These are phyloP conservation scores for Machaerirhynchus nigripectus DNA, from an alignment of 2,113 vertebrate genomes.

Conservation along the genomic window DNA sequence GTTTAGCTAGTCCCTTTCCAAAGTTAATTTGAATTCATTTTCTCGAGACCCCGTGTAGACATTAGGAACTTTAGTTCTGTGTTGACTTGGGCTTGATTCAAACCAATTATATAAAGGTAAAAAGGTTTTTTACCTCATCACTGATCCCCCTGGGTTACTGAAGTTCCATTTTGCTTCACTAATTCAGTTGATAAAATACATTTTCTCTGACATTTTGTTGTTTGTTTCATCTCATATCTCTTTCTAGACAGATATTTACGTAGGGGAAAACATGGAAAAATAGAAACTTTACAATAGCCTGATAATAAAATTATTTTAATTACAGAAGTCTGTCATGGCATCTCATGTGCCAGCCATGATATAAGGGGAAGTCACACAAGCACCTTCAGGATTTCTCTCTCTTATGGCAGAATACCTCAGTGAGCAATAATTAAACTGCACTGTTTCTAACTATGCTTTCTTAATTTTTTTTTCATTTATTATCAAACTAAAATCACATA, in stretches of 20 bases:
- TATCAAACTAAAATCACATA: neutral
- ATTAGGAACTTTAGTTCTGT: constrained; percentile 18
- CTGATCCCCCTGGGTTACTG: neutral
- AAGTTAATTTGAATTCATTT: constrained; percentile 49
- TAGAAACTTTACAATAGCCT: neutral
- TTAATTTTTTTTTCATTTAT: neutral
- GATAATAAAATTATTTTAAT: neutral
- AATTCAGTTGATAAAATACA: neutral
- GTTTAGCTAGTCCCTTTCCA: constrained; percentile 30
- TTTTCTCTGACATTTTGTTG: neutral
- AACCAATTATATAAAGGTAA: constrained; percentile 20
- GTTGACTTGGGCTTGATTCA: neutral
- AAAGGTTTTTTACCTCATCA: constrained; percentile 15
- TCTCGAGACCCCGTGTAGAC: neutral
- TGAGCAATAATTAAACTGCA: neutral
- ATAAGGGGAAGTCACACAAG: neutral
- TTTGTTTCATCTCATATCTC: neutral
- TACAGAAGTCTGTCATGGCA: neutral
- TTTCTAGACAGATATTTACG: neutral
- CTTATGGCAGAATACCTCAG: neutral
- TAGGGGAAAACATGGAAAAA: neutral
- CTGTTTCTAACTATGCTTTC: neutral
- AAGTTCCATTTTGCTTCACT: neutral
- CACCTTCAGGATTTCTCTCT: neutral
- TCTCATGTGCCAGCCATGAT: neutral